phyloP scores from a whole-genome alignment of 2,888 invertebrate species.

The Lysandra coridon region DNA sequence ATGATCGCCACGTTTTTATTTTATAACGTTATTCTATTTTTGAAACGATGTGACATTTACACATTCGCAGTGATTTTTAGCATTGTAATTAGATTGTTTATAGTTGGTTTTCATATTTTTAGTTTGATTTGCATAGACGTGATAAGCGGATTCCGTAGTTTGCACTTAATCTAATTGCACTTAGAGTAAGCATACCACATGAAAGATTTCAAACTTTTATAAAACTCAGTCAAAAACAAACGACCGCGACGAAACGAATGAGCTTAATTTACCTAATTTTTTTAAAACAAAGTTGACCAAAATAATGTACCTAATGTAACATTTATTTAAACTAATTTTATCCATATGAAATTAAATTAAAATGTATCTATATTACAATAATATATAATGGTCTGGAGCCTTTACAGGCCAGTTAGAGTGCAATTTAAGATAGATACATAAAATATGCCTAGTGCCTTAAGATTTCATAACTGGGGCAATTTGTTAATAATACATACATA shows the following conservation, averaged over 20 bases:
- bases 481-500: background rate
- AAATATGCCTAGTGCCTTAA: background rate
- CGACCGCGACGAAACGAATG: conserved; percentile 3
- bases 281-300: background rate
- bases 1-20: conserved; percentile 52
- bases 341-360: background rate
- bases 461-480: background rate
- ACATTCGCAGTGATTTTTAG: conserved; percentile 69
- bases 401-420: background rate
- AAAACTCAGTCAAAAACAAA: background rate
- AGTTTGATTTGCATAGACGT: conserved; percentile 52
- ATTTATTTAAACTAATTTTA: background rate
- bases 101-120: conserved; percentile 60
- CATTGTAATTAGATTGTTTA: conserved; percentile 62
- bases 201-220: background rate
- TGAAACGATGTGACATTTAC: conserved; percentile 67
- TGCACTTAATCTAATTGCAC: conserved; percentile 37
- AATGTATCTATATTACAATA: background rate
- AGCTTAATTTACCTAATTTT: background rate
- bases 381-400: background rate
- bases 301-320: background rate
- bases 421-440: background rate
- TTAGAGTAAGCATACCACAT: conserved; percentile 22
- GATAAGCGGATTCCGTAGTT: conserved; percentile 39
- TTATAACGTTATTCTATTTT: conserved; percentile 57